Evolutionary conservation across 2,888 invertebrate genomes (phyloP).

Genomic region (Calameuta pallipes): DNA sequence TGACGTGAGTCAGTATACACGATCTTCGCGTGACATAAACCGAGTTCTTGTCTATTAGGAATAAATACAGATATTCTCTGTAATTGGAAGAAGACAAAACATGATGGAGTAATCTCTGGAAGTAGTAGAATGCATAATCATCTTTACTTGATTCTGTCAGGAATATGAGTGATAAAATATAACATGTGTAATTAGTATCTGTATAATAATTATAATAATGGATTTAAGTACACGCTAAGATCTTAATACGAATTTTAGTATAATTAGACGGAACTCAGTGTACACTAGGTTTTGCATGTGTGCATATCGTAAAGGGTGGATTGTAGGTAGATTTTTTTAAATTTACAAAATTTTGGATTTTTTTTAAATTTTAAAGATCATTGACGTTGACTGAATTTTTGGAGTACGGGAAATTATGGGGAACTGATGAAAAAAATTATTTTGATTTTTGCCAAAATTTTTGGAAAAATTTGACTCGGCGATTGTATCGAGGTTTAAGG

Average conservation of each 20-base stretch:
- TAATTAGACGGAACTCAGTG: neutral
- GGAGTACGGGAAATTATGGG: neutral
- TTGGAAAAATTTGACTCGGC: neutral
- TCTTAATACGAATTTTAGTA: neutral
- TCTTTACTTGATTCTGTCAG: neutral
- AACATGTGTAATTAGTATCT: neutral
- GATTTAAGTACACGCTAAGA: neutral
- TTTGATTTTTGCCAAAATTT: neutral
- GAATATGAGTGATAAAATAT: neutral
- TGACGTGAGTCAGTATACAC: neutral
- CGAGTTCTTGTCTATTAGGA: constrained; percentile 58
- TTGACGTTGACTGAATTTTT: neutral
- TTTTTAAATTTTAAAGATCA: neutral
- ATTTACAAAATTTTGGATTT: neutral
- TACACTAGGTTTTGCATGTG: neutral
- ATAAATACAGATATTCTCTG: constrained; percentile 54
- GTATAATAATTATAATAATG: neutral
- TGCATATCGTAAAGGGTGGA: neutral
- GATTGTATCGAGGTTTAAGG: neutral
- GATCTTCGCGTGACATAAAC: constrained; percentile 53
- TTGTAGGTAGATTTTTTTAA: neutral
- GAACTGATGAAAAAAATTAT: neutral
- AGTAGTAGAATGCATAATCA: neutral
- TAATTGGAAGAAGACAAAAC: constrained; percentile 42
- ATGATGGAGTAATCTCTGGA: constrained; percentile 27